These are phyloP conservation scores for Clitarchus hookeri DNA, from an alignment of 2,888 invertebrate species.

Conservation along the genomic window DNA sequence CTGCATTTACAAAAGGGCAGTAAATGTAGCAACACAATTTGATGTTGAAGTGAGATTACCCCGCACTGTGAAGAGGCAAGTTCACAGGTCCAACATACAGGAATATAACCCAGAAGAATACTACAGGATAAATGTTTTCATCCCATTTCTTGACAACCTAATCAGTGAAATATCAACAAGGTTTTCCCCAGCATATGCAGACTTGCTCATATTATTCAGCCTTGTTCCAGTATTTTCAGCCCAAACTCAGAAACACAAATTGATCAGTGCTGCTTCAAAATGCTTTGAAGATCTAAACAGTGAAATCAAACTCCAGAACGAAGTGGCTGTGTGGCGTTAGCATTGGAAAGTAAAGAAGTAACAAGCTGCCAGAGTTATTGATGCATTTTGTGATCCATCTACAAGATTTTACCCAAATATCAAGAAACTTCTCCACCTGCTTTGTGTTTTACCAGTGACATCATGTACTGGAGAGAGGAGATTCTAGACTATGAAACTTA, in stretches of 20 bases:
- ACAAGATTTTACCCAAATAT: not conserved
- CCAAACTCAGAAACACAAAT: not conserved
- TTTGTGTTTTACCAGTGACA: conserved; percentile 14
- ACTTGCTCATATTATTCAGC: not conserved
- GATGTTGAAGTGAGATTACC: not conserved
- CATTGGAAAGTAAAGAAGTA: not conserved
- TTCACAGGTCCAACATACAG: not conserved
- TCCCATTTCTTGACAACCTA: not conserved
- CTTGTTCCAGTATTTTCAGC: not conserved
- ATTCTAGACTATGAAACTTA: not conserved
- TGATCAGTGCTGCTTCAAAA: not conserved
- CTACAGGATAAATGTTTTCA: not conserved
- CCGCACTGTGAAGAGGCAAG: not conserved
- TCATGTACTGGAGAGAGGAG: not conserved
- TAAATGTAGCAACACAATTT: not conserved
- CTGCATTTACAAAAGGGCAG: not conserved
- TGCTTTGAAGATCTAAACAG: not conserved
- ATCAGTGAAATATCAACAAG: not conserved
- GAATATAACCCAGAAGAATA: not conserved
- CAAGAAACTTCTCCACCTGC: not conserved
- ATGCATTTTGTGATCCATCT: not conserved
- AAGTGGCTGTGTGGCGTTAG: not conserved
- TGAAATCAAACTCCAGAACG: not conserved
- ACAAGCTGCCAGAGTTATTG: not conserved
- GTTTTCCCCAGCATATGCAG: not conserved